Percentiles rank a stretch among this genome's conserved stretches.
Conservation (phyloP, 2,797 vertebrate species). For the Balearica regulorum region DNA sequence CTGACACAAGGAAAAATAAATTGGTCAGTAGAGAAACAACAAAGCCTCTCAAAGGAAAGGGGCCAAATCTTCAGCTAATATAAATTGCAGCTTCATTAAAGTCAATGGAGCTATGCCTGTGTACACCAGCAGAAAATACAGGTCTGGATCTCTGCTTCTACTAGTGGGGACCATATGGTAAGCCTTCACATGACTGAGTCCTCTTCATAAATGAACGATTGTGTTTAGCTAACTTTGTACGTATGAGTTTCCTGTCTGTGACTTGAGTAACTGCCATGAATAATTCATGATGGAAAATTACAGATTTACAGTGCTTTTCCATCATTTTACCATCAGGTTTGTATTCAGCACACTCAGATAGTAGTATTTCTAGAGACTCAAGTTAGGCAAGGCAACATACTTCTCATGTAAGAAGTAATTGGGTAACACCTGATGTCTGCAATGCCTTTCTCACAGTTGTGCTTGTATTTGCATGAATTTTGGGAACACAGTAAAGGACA, state of each 20-base stretch:
- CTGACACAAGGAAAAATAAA: neutral
- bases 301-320: neutral
- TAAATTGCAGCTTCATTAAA: neutral
- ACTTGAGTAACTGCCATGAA: neutral
- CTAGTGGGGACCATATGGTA: neutral
- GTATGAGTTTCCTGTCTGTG: neutral
- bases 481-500: neutral
- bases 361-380: neutral
- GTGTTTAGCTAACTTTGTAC: neutral
- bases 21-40: neutral
- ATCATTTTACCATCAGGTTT: neutral
- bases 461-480: neutral
- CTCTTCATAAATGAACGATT: neutral
- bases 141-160: neutral
- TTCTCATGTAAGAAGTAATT: neutral
- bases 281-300: slow-evolving; percentile 32
- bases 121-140: neutral
- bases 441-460: neutral
- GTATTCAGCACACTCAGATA: neutral
- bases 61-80: neutral
- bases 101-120: neutral
- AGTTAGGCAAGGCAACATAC: neutral
- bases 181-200: neutral
- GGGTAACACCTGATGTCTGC: neutral
- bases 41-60: neutral